Evolutionary conservation across 2,797 vertebrate species (phyloP).

Genomic region (Melanitta fusca): DNA sequence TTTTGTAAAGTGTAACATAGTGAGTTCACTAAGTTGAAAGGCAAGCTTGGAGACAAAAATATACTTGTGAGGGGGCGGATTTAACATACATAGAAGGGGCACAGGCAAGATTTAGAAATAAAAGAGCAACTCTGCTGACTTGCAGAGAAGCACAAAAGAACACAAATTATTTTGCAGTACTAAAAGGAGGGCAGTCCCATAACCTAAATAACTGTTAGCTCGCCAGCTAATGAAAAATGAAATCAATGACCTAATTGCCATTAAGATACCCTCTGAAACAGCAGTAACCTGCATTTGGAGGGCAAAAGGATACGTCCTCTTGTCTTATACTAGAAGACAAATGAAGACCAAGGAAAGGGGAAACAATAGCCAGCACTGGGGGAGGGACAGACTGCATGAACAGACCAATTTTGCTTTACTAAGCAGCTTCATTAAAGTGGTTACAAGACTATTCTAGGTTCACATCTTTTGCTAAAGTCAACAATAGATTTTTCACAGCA

Average conservation of each 20-base stretch:
- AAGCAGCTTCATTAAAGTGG: neutral
- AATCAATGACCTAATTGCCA: constrained; percentile 13
- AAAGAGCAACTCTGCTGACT: constrained; percentile 71
- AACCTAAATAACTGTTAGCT: constrained; percentile 25
- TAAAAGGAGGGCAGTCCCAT: constrained; percentile 25
- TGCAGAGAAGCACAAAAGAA: constrained; percentile 53
- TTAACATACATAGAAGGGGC: neutral
- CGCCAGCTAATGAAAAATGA: neutral
- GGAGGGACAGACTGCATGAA: neutral
- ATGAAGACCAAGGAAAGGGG: neutral
- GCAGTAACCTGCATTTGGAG: neutral
- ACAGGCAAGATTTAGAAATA: constrained; percentile 24
- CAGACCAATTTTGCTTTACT: neutral
- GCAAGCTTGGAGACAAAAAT: constrained; percentile 20
- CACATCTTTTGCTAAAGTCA: neutral
- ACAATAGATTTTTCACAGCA: neutral
- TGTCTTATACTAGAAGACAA: neutral
- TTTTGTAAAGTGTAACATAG: neutral
- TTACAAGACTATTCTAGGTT: neutral
- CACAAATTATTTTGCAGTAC: constrained; percentile 55
- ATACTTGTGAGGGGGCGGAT: neutral
- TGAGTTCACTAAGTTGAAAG: neutral
- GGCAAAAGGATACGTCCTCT: neutral
- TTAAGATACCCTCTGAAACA: neutral
- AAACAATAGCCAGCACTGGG: neutral